phyloP scores from a whole-genome alignment of 2,113 vertebrate species.

The Corythornis vintsioides region DNA sequence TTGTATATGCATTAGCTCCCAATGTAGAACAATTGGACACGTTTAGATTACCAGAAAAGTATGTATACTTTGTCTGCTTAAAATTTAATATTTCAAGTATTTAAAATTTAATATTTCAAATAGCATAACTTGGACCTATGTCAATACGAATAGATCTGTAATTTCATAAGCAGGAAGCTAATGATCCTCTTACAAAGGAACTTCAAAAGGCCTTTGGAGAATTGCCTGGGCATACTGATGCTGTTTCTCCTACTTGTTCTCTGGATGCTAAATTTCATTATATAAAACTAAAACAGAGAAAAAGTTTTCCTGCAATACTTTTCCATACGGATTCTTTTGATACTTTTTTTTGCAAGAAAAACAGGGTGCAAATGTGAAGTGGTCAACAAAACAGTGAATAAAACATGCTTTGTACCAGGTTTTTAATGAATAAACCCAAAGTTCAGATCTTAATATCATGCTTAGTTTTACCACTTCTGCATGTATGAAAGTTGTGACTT shows the following conservation, averaged over 20 bases:
- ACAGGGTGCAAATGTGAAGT: background rate
- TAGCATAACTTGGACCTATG: background rate
- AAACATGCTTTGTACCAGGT: background rate
- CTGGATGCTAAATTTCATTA: background rate
- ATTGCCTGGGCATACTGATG: background rate
- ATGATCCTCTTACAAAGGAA: background rate
- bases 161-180: background rate
- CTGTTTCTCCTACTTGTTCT: background rate
- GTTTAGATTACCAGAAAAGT: background rate
- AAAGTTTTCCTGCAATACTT: background rate
- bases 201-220: background rate
- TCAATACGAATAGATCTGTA: background rate
- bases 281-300: background rate
- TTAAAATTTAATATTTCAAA: background rate
- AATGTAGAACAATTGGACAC: background rate
- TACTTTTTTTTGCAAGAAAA: background rate
- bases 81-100: conserved; percentile 11
- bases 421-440: background rate
- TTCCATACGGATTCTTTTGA: background rate
- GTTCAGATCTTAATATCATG: background rate
- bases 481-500: background rate
- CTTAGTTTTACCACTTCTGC: background rate
- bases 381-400: background rate
- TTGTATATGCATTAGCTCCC: background rate
- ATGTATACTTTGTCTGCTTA: background rate